These are phyloP conservation scores for Agrypnus murinus DNA, from an alignment of 2,888 invertebrate species.

Conservation along the genomic window DNA sequence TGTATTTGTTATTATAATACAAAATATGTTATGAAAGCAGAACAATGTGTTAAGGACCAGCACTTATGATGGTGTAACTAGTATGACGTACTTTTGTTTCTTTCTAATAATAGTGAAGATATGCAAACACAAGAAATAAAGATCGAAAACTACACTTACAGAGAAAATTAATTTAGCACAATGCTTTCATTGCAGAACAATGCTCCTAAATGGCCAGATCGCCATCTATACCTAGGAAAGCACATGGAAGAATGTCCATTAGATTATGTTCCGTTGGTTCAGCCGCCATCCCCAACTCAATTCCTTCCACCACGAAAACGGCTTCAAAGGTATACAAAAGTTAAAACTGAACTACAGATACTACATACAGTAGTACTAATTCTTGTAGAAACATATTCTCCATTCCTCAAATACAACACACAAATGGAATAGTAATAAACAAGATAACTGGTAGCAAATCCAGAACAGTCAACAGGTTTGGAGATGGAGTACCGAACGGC, in stretches of 20 bases:
- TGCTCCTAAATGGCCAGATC: slow-evolving; percentile 72
- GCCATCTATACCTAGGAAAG: slow-evolving; percentile 75
- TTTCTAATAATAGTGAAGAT: no score
- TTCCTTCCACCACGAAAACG: slow-evolving; percentile 64
- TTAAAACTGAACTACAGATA: no score
- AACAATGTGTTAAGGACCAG: no score
- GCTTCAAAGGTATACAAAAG: slow-evolving; percentile 10
- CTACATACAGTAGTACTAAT: neutral
- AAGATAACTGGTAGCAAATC: neutral
- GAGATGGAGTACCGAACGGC: slow-evolving; percentile 71
- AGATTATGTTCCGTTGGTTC: slow-evolving; percentile 67
- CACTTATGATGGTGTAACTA: no score
- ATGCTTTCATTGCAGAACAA: neutral
- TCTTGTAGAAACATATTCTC: slow-evolving; percentile 5
- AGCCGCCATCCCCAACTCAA: slow-evolving; percentile 64
- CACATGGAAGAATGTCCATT: slow-evolving; percentile 67
- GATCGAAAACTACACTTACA: no score
- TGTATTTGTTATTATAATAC: no score
- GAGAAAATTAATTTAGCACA: no score
- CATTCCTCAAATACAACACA: neutral
- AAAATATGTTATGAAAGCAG: no score
- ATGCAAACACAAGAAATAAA: no score
- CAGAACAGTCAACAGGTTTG: slow-evolving; percentile 69
- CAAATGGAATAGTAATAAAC: neutral
- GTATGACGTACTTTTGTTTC: no score